Evolutionary conservation across 2,113 vertebrate genomes (phyloP).

Genomic region (Chrysochloris asiatica): DNA sequence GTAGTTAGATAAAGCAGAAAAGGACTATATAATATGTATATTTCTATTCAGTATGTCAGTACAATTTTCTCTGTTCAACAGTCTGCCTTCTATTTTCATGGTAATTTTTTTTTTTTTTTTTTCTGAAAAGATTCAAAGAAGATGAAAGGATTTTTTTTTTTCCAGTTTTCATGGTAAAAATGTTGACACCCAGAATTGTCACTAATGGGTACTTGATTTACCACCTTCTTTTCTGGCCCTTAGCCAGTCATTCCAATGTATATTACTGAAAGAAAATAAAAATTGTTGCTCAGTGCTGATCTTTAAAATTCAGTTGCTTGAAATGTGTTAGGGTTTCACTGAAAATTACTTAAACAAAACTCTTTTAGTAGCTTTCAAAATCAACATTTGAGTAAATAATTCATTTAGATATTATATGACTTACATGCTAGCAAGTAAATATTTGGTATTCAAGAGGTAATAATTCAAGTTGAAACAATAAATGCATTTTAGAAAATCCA

Average conservation of each 20-base stretch:
- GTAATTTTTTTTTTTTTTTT: not conserved
- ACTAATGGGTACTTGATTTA: conserved; percentile 5
- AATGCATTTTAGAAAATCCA: conserved; percentile 62
- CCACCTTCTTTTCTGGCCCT: not conserved
- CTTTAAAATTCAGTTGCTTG: conserved; percentile 29
- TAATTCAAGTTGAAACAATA: conserved; percentile 58
- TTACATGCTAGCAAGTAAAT: conserved; percentile 54
- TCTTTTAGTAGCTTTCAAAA: conserved; percentile 63
- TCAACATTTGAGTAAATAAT: conserved; percentile 62
- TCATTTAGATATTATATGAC: conserved; percentile 55
- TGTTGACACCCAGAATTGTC: not conserved
- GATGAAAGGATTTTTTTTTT: conserved; percentile 48
- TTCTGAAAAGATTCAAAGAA: not conserved
- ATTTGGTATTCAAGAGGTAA: conserved; percentile 66
- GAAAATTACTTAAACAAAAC: conserved; percentile 50
- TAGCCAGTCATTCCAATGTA: not conserved
- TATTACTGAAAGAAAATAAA: conserved; percentile 44
- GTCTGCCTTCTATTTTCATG: not conserved
- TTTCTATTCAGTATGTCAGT: not conserved
- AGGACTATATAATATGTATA: not conserved
- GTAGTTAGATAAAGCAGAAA: not conserved
- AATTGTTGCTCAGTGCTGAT: conserved; percentile 30
- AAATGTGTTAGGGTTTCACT: conserved; percentile 48
- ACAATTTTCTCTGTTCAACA: not conserved
- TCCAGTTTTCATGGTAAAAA: conserved; percentile 33